These are phyloP conservation scores for Oscheius sp. DNA, from an alignment of 2,888 invertebrate species.

Conservation along the genomic window DNA sequence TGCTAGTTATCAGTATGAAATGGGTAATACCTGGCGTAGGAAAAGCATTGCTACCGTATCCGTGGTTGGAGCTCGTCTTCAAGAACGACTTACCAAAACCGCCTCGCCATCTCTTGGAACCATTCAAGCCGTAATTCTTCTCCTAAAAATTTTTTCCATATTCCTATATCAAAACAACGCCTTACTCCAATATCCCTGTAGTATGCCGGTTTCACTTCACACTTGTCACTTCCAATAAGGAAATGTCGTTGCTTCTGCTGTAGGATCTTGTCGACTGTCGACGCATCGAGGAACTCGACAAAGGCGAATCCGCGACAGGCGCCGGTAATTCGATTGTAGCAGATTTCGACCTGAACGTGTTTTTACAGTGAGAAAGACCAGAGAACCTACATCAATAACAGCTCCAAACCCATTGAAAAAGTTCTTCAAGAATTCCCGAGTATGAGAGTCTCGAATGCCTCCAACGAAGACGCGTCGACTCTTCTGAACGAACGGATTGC, in stretches of 20 bases:
- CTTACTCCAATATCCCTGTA: neutral
- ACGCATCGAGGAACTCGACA: neutral
- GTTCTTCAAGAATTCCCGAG: neutral
- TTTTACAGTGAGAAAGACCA: neutral
- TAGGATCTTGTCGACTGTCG: neutral
- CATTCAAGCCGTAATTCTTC: neutral
- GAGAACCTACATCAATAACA: neutral
- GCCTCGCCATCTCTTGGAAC: too few species aligned
- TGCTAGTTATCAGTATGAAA: neutral
- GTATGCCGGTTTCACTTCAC: conserved; percentile 16
- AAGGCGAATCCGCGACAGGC: conserved; percentile 21
- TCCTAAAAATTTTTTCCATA: neutral
- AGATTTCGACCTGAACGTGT: conserved; percentile 10
- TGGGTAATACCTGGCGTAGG: neutral
- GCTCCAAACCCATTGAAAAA: conserved; percentile 8
- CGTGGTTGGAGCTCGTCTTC: too few species aligned
- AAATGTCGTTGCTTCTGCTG: neutral
- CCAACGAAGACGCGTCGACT: conserved; percentile 11
- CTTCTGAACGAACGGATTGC: neutral
- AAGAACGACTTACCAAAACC: too few species aligned
- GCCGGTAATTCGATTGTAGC: conserved; percentile 3
- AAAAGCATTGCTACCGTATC: too few species aligned
- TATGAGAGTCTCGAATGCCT: conserved; percentile 7
- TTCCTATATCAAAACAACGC: neutral
- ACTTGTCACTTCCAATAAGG: neutral